Base-by-base conservation (phyloP, 2,888 invertebrate genomes). In the Harpagoxenus sublaevis region DNA sequence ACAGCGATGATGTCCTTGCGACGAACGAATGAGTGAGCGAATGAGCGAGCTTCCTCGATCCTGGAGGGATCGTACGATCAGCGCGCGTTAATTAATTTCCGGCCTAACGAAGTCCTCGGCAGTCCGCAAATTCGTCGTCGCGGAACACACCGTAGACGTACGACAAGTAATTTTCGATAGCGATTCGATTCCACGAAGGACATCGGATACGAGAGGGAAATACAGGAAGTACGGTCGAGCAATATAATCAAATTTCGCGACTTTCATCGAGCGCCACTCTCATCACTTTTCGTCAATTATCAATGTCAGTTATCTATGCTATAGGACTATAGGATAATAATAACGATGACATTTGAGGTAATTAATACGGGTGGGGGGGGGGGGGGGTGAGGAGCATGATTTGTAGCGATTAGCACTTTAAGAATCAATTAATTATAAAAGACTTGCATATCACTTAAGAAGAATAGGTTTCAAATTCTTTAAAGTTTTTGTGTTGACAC, bases 81-180 rank as follows among this genome's bases (percentile, higher is more conserved):
- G n/a, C 12, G 42, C 66, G 28, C 81, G 83, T 88, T 90, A 88
- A 90, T 89, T 90, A 89, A 89, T 89, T 87, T 89, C 89, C 90
- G 89, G 81, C 77, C 85, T 85, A 87, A 90, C 85, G 70, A 85
- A 83, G 48, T 85, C 73, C 70, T 81, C n/a, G 78, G 51, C 81
- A 85, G 83, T 83, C 79, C 18, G 48, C 60, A 60, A 84, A 87
- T 84, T 88, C 87, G 71, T 78, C 77, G 48, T n/a, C n/a, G 23
- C 12, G 42, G 42, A 70, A 71, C 62, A 68, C 31, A 68, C 35
- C 63, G 63, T 74, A n/a, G 9, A 60, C 31, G 28, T 15, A 35
- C 66, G 60, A 77, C 86, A 55, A 82, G 78, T 88, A 89, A 84
- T 79, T 88, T 84, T 68, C 79, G 81, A 18, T 75, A n/a, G 42